phyloP scores from a whole-genome alignment of 2,888 invertebrate species.

The Thecophora atra region DNA sequence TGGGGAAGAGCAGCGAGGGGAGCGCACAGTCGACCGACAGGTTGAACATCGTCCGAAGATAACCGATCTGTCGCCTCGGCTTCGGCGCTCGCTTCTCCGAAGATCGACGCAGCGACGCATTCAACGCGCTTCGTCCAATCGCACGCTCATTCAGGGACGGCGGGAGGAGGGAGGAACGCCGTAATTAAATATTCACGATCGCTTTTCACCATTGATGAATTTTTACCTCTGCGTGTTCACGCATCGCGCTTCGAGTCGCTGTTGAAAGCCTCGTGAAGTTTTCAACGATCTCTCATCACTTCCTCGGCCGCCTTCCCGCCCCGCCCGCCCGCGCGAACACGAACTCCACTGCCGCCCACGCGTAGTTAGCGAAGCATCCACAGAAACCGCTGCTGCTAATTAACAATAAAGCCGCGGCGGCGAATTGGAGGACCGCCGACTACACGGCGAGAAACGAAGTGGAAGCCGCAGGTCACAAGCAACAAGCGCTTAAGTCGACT shows the following conservation, averaged over 20 bases:
- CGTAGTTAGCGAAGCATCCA: not conserved
- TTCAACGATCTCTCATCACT: too few species aligned
- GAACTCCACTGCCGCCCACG: conserved; percentile 7
- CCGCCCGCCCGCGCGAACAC: not conserved
- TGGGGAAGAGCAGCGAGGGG: conserved; percentile 4
- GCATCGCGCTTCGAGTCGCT: too few species aligned
- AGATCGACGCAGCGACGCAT: conserved; percentile 35
- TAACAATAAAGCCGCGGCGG: not conserved
- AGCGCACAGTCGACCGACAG: not conserved
- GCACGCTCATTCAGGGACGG: too few species aligned
- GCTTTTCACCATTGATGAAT: too few species aligned
- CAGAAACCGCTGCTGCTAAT: conserved; percentile 7
- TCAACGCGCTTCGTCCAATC: conserved; percentile 36
- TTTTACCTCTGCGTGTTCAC: too few species aligned
- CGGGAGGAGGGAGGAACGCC: too few species aligned
- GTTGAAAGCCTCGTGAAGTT: too few species aligned
- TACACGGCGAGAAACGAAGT: not conserved
- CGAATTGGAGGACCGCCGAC: not conserved
- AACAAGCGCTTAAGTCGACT: too few species aligned
- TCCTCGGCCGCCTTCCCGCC: not conserved
- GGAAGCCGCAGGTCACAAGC: too few species aligned
- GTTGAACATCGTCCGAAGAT: too few species aligned
- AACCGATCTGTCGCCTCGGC: too few species aligned
- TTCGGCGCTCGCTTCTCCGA: not conserved
- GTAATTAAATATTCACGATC: too few species aligned